Evolutionary conservation across 1,140 invertebrate genomes (phyloP).

Genomic region (Microplitis demolitor): DNA sequence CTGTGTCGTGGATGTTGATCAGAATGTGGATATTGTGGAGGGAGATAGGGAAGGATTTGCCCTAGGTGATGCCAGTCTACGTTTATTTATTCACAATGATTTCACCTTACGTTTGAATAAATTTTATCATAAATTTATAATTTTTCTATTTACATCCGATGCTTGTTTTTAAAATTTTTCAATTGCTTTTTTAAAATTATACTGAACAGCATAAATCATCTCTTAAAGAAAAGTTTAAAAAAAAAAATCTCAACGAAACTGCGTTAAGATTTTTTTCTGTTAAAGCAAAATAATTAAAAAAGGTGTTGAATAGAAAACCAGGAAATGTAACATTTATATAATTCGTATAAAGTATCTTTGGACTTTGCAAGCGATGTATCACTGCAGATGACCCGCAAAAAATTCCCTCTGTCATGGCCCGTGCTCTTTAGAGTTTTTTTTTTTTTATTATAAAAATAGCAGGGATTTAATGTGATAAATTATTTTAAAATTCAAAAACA

Average conservation of each 20-base stretch:
- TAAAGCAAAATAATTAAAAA: neutral
- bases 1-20: neutral
- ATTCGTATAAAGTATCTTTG: neutral
- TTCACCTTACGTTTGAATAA: neutral
- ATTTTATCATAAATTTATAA: neutral
- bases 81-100: neutral
- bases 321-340: neutral
- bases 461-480: neutral
- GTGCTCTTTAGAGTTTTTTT: neutral
- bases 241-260: no score
- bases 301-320: neutral
- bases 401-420: neutral
- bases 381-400: slow-evolving; percentile 3
- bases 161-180: no score
- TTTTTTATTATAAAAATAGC: neutral
- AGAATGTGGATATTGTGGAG: neutral
- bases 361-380: neutral
- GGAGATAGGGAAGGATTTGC: neutral
- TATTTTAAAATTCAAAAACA: neutral
- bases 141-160: neutral
- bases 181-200: no score
- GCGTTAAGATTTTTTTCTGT: neutral
- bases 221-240: no score
- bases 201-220: no score
- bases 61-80: neutral